Conservation (phyloP, 2,113 vertebrate species). For the Orthochromis malagaraziensis region DNA sequence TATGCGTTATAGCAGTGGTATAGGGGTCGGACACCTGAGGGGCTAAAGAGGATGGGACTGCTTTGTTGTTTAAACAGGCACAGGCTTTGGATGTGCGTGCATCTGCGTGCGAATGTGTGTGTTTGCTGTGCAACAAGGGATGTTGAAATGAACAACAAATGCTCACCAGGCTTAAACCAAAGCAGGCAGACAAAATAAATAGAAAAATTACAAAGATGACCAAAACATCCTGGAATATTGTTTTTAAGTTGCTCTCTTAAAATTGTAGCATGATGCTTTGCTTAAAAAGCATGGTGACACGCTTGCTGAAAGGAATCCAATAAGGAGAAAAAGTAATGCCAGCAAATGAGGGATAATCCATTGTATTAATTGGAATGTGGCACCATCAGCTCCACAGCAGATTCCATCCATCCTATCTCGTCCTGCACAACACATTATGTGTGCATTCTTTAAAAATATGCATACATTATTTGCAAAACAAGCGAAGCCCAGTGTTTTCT, state of each 20-base stretch:
- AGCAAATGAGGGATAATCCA: neutral
- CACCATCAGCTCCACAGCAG: neutral
- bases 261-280: neutral
- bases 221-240: neutral
- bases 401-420: neutral
- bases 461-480: neutral
- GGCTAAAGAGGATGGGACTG: neutral
- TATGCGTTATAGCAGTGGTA: neutral
- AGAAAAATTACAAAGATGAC: neutral
- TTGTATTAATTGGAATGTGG: neutral
- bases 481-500: neutral
- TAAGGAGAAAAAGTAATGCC: neutral
- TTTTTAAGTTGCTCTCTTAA: neutral
- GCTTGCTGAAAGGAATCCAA: neutral
- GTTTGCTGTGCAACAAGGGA: neutral
- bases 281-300: neutral
- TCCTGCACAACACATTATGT: neutral
- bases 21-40: neutral
- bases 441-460: neutral
- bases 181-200: neutral
- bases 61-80: constrained; percentile 22
- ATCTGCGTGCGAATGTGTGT: neutral
- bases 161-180: neutral
- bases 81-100: neutral
- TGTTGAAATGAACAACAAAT: constrained; percentile 15